Evolutionary conservation across 1,140 invertebrate species (phyloP), one percentile per base, ranked within the genome.

Genomic region (Choristoneura fumiferana): DNA sequence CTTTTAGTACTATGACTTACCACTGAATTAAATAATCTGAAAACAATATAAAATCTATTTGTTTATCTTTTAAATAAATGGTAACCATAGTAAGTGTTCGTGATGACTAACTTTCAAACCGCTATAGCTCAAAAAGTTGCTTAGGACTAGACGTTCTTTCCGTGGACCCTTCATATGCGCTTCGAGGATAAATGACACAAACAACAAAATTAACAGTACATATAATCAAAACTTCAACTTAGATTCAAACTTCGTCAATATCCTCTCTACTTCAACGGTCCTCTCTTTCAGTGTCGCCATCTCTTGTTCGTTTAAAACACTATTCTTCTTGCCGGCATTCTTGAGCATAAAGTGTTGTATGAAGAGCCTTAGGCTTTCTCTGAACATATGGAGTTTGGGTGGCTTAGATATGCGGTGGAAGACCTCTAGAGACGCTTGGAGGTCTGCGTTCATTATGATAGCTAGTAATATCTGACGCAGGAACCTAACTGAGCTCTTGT

Each of bases 331-430:
- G 1, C 78, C 81, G 1, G 91, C 76, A 75, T 94, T 94, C 76
- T 92, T 93, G 0, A 95, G 62, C 0, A 96, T 71, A 71, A 96
- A 96, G 84, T 96, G 95, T 76, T 92, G 93, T 71, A 97, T 92
- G 71, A 97, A 97, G 5, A 97, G 84, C 56, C 92, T 80, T 0
- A 97, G 76, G 60, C 94, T 94, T 84, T 96, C 95, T 43, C 93
- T 88, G 62, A 97, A 94, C 68, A 93, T 87, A 70, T 93, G 91
- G 2, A 96, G 87, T 76, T 95, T 94, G 0, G 92, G 90, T 0
- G 94, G 90, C 39, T 90, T 78, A 0, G 93, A 88, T 53, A 96
- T 91, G 67, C 93, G 91, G 34, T 90, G 74, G 81, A 97, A 97
- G 0, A 94, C 93, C 57, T 91, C 84, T 4, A 92, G 57, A 45